Evolutionary conservation across 1,140 invertebrate genomes (phyloP), one percentile per base, ranked within the genome.

Genomic region (Musca domestica): DNA sequence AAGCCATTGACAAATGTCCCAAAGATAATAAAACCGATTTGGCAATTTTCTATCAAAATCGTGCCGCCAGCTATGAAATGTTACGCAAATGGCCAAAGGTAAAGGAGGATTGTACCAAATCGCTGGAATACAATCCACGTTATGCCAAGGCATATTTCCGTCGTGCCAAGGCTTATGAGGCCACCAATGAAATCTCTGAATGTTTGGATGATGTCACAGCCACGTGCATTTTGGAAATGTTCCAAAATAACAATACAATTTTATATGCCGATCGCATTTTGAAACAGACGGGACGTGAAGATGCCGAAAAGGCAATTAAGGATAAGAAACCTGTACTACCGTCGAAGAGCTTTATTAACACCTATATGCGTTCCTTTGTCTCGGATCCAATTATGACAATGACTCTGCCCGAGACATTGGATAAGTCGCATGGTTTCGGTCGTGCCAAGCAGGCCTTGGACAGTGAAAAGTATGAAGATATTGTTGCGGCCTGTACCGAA

Each of bases 1-100:
- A 92, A 83, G 96, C 95, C 0, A 96, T 98, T 68, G 87, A 91
- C 71, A 84, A 89, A 12, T 97, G 95, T 80, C 94, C 95, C 1
- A 74, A 83, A 10, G 89, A 92, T 48, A 87, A 91, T 73, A 84
- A 83, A 30, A 85, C 87, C 3, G 92, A 94, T 71, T 81, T 98
- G 51, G 89, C 95, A 4, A 95, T 92, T 14, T 96, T 95, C 81
- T 97, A 96, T 83, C 96, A 98, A 82, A 98, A 98, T 78, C 88
- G 95, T 77, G 96, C 96, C 5, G 96, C 96, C 47, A 92, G 94
- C 23, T 94, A 95, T 84, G 95, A 98, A 83, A 93, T 95, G 80
- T 84, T 96, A 83, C 92, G 92, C 83, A 93, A 95, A 81, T 93
- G 90, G 86, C 87, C 88, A 67, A 85, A 90, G 70, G 95, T 97